phyloP scores from a whole-genome alignment of 1,140 invertebrate genomes.

The Zaprionus camerounensis region DNA sequence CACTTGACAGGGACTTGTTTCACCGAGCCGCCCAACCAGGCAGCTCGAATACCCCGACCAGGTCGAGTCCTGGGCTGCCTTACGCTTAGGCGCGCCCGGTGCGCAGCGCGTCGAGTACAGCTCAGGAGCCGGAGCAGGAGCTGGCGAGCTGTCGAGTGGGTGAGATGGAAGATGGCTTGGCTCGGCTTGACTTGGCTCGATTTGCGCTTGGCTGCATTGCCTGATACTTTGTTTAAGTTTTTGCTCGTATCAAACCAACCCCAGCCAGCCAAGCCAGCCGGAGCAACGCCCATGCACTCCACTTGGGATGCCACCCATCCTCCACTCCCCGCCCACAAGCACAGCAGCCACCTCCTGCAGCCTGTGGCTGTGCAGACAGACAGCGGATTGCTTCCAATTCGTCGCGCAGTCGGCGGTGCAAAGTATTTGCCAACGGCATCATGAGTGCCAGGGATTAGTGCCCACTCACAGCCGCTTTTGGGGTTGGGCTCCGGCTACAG shows the following conservation, averaged over 20 bases:
- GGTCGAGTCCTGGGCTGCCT: constrained; percentile 1
- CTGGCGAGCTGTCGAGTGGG: constrained; percentile 10
- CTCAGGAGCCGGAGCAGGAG: constrained; percentile 22
- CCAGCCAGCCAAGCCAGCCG: constrained; percentile 34
- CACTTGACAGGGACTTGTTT: constrained; percentile 62
- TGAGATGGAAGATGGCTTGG: constrained; percentile 20
- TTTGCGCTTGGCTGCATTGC: constrained; percentile 70
- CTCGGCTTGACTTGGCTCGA: constrained; percentile 51
- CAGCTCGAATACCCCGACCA: constrained; percentile 12
- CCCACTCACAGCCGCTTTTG: constrained; percentile 56
- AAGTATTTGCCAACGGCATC: constrained; percentile 81
- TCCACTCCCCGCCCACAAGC: background rate
- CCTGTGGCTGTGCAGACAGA: constrained; percentile 65
- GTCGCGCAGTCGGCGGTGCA: constrained; percentile 81
- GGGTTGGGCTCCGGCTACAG: constrained; percentile 37
- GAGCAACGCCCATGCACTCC: constrained; percentile 75
- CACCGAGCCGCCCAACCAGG: background rate
- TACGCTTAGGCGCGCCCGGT: constrained; percentile 48
- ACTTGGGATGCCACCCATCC: constrained; percentile 10
- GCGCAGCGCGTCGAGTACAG: constrained; percentile 30
- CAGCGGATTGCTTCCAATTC: constrained; percentile 81
- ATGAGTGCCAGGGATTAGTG: constrained; percentile 79
- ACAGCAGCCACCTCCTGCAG: constrained; percentile 21
- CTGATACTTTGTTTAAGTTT: constrained; percentile 79
- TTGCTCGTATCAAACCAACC: constrained; percentile 53